These are phyloP conservation scores for Gopherus flavomarginatus DNA, from an alignment of 2,113 vertebrate genomes.

Conservation along the genomic window DNA sequence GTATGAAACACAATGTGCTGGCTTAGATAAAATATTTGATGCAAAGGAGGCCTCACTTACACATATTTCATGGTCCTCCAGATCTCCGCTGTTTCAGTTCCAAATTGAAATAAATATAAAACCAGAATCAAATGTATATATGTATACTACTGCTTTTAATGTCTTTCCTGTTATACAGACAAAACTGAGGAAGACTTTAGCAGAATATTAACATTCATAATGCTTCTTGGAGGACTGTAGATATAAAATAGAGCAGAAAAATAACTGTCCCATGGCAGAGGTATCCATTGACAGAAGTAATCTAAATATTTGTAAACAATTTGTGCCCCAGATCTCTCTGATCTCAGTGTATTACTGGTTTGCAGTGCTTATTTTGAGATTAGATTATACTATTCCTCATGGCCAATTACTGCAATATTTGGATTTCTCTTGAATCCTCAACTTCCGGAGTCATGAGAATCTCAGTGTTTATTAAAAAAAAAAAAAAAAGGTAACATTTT, in stretches of 20 bases:
- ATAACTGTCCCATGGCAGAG: not conserved
- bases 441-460: not conserved
- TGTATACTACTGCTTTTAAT: not conserved
- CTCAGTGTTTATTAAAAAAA: not conserved
- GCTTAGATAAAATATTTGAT: not conserved
- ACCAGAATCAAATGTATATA: not conserved
- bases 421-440: not conserved
- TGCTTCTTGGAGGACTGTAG: not conserved
- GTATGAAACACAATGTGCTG: not conserved
- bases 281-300: not conserved
- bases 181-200: not conserved
- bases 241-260: not conserved
- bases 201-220: not conserved
- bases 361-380: not conserved
- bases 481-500: not conserved
- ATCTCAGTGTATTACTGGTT: not conserved
- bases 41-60: not conserved
- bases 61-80: not conserved
- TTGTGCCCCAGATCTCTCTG: not conserved
- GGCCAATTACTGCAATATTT: not conserved
- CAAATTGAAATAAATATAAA: not conserved
- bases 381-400: not conserved
- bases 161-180: not conserved
- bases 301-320: not conserved
- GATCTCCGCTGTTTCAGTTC: not conserved